Conservation (phyloP, 1,140 invertebrate species). For the Calephelis nemesis region DNA sequence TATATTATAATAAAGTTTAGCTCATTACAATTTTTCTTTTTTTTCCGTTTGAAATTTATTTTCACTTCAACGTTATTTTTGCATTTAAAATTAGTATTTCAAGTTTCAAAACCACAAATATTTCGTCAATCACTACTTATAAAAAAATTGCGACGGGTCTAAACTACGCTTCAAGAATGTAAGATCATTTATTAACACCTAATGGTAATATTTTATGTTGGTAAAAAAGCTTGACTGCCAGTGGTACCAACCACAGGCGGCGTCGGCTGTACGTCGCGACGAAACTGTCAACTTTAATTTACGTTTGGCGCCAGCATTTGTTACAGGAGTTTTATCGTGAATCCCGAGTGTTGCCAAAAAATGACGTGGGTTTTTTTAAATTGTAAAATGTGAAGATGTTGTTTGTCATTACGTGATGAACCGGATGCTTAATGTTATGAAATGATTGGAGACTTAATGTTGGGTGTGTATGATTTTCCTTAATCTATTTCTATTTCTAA, state of each 20-base stretch:
- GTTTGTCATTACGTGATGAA: not conserved
- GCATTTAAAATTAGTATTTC: no score
- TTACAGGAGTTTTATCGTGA: conserved; percentile 42
- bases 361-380: conserved; percentile 36
- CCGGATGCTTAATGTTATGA: conserved; percentile 4
- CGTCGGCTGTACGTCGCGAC: conserved; percentile 34
- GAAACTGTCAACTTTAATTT: conserved; percentile 57
- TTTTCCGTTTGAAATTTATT: no score
- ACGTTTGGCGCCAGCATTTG: conserved; percentile 68
- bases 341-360: conserved; percentile 50
- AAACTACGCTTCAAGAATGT: conserved; percentile 8
- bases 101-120: not conserved
- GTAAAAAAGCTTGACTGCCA: not conserved
- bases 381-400: conserved; percentile 12
- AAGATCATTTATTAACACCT: conserved; percentile 9
- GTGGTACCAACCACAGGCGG: conserved; percentile 18
- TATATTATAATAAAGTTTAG: no score
- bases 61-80: no score
- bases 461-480: not conserved
- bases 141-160: not conserved
- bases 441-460: not conserved
- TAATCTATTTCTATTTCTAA: no score
- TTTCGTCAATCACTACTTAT: not conserved
- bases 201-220: conserved; percentile 3
- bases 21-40: no score